A percentile compares a stretch with the other conserved stretches of the same genome.
Conservation (phyloP, 2,888 invertebrate genomes). For the Acleris emargana region DNA sequence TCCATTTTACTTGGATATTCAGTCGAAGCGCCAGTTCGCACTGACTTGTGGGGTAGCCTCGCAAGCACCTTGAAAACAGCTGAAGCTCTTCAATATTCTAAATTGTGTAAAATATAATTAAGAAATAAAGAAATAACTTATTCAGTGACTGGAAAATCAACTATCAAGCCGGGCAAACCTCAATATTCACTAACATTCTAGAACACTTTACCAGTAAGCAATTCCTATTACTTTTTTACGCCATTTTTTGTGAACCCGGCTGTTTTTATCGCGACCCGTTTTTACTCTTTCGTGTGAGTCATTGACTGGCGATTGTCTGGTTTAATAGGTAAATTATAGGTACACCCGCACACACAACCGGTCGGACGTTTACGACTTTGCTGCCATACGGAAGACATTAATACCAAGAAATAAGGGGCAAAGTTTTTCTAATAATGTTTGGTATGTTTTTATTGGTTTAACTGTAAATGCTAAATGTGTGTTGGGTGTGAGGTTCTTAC, state of each 20-base stretch:
- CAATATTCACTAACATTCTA: neutral
- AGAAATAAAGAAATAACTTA: too few species aligned
- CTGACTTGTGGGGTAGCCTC: too few species aligned
- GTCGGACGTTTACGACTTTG: neutral
- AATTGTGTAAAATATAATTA: too few species aligned
- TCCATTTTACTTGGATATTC: too few species aligned
- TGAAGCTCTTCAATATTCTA: too few species aligned
- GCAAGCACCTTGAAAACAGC: too few species aligned
- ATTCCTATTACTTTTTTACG: constrained; percentile 55
- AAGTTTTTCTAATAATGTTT: too few species aligned
- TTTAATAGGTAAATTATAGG: constrained; percentile 31
- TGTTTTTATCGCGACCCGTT: constrained; percentile 21
- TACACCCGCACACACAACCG: constrained; percentile 2
- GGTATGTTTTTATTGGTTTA: constrained; percentile 16
- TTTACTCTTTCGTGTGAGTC: constrained; percentile 29
- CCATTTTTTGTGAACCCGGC: constrained; percentile 48
- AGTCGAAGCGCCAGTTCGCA: too few species aligned
- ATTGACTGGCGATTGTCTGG: constrained; percentile 25
- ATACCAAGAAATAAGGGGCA: too few species aligned
- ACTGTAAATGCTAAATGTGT: constrained; percentile 1
- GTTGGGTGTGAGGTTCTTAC: too few species aligned
- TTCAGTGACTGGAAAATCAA: neutral
- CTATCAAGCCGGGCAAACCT: neutral
- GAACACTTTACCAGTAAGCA: constrained; percentile 12
- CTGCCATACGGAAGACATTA: too few species aligned